Evolutionary conservation across 2,113 vertebrate species (phyloP), one percentile per base, ranked within the genome.

Genomic region (Thalassoma bifasciatum): DNA sequence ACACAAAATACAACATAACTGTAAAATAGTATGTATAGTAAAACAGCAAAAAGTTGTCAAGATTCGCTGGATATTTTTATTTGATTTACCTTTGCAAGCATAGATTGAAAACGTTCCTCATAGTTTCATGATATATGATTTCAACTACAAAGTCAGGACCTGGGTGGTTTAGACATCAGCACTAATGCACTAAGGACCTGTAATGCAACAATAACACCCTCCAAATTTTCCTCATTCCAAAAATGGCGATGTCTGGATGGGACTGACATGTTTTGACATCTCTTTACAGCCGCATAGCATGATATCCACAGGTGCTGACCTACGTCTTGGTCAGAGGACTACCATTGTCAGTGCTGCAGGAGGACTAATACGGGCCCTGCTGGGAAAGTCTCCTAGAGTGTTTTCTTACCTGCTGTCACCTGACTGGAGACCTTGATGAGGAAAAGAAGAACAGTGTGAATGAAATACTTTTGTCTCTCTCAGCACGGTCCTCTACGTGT

Each of bases 301-400:
- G 73, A 66, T 72, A 78, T 77, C 79, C 77, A 86, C 86, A 86
- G 83, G 85, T 88, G 86, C 66, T 72, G 83, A 86, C 67, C 80
- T 51, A 44, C 19, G 81, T 66, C 70, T 58, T 44, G 54, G 66
- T 70, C 58, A 68, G 44, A 64, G 46, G 58, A 75, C 68, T 38
- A 75, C 54, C 37, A 26, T 44, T 42, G 56, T 73, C 60, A 46
- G 75, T 46, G 66, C 37, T 14, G 30, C 37, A 74, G 61, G 58
- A 17, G 36, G 58, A 54, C 61, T 72, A 26, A 73, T 65, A 69
- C 17, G 72, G 75, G 81, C 40, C 36, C 34, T 75, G 42, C 34
- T 56, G 52, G 53, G 75, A 22, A 37, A 62, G 71, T 52, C 14
- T 64, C 36, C 66, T 42, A 30, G 44, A 66, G 77, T 84, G 63